Percentiles rank a stretch among this genome's conserved stretches.
These are phyloP conservation scores for Cyrtorhinus lividipennis DNA, from an alignment of 1,140 invertebrate genomes.

Conservation along the genomic window DNA sequence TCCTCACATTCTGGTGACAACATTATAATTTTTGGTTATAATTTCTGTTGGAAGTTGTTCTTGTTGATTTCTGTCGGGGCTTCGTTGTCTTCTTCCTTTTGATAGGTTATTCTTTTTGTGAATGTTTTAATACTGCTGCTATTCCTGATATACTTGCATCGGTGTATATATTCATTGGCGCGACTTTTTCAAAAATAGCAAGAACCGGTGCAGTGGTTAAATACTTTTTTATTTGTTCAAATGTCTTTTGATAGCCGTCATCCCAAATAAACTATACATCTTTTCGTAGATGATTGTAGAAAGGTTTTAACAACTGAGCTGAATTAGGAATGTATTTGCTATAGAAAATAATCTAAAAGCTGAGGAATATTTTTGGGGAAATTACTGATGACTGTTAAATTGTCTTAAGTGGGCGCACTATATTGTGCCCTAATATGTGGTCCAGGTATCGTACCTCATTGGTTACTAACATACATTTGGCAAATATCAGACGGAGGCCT, in stretches of 20 bases:
- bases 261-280: slow-evolving; percentile 27
- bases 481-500: slow-evolving; percentile 28
- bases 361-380: slow-evolving; percentile 27
- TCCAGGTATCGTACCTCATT: slow-evolving; percentile 27
- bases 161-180: slow-evolving; percentile 27
- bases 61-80: too few species aligned
- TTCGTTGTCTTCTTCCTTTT: too few species aligned
- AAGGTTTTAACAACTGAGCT: slow-evolving; percentile 26
- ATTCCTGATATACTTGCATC: slow-evolving; percentile 25
- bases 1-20: too few species aligned
- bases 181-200: slow-evolving; percentile 16
- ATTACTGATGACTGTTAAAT: slow-evolving; percentile 28
- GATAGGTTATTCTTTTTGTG: slow-evolving; percentile 6
- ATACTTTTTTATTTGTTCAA: neutral
- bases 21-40: too few species aligned
- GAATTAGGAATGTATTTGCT: slow-evolving; percentile 27
- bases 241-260: slow-evolving; percentile 2
- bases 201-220: slow-evolving; percentile 1
- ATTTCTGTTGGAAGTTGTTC: too few species aligned
- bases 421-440: slow-evolving; percentile 28
- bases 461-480: slow-evolving; percentile 27
- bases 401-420: slow-evolving; percentile 27
- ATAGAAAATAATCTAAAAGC: slow-evolving; percentile 29
- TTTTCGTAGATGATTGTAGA: slow-evolving; percentile 29
- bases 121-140: neutral